Evolutionary conservation across 2,113 vertebrate species (phyloP).

Genomic region (Centropus unirufus): DNA sequence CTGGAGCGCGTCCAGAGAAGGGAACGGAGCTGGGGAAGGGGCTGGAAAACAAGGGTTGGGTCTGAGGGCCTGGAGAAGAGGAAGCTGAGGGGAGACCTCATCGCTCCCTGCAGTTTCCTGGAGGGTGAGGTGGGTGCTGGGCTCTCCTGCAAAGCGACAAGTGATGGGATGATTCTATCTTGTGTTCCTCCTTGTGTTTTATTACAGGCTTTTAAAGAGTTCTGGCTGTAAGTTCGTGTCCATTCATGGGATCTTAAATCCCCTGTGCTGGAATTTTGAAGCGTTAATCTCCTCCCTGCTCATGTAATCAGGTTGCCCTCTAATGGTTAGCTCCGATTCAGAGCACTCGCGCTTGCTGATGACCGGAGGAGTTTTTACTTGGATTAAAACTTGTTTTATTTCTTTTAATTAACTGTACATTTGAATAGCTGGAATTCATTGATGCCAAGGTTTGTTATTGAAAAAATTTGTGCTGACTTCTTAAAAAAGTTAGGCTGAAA

Average conservation of each 20-base stretch:
- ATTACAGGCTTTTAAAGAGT: neutral
- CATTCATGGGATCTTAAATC: too few species aligned
- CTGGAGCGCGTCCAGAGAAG: too few species aligned
- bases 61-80: too few species aligned
- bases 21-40: too few species aligned
- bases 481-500: neutral
- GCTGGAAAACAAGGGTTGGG: too few species aligned
- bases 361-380: accelerated
- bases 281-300: neutral
- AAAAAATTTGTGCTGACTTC: neutral
- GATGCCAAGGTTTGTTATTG: neutral
- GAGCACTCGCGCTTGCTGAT: neutral
- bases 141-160: too few species aligned
- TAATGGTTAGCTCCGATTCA: neutral
- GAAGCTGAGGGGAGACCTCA: too few species aligned
- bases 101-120: too few species aligned
- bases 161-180: too few species aligned
- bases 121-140: too few species aligned
- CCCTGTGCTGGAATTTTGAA: neutral
- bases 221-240: neutral
- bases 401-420: neutral
- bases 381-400: neutral
- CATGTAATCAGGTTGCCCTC: neutral
- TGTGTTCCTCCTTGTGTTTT: neutral
- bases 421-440: neutral